These are phyloP conservation scores for Cephus spinipes DNA, from an alignment of 2,888 invertebrate genomes.

Conservation along the genomic window DNA sequence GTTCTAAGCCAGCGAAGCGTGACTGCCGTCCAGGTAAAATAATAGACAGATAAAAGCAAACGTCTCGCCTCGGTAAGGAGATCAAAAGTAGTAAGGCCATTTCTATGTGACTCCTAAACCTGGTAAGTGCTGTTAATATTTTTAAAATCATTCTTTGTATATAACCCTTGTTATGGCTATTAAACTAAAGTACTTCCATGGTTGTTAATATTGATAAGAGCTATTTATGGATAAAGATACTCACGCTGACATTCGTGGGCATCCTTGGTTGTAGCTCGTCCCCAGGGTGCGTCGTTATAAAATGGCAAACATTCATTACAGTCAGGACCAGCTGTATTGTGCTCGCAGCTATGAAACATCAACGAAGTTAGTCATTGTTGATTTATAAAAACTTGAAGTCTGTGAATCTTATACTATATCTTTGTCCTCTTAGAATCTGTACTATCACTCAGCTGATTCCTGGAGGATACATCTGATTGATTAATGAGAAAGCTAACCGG, in stretches of 20 bases:
- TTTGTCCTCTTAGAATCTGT: neutral
- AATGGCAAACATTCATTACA: constrained; percentile 94
- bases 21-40: neutral
- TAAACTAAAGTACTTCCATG: neutral
- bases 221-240: constrained; percentile 54
- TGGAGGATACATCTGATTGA: neutral
- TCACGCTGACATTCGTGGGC: constrained; percentile 95
- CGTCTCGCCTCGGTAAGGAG: neutral
- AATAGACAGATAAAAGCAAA: neutral
- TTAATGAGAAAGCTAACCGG: constrained; percentile 42
- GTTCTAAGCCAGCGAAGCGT: constrained; percentile 20
- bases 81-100: neutral
- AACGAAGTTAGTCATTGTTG: neutral
- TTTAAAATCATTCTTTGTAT: neutral
- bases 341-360: constrained; percentile 85
- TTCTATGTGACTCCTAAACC: neutral
- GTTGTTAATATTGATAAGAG: neutral
- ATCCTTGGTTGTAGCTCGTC: constrained; percentile 87
- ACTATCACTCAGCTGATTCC: neutral
- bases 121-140: neutral
- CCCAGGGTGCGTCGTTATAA: constrained; percentile 98
- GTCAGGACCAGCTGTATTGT: constrained; percentile 94
- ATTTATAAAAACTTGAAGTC: neutral
- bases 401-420: neutral
- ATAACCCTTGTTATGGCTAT: neutral